Evolutionary conservation across 2,888 invertebrate genomes (phyloP), one percentile per base, ranked within the genome.

Genomic region (Sepiola atlantica): DNA sequence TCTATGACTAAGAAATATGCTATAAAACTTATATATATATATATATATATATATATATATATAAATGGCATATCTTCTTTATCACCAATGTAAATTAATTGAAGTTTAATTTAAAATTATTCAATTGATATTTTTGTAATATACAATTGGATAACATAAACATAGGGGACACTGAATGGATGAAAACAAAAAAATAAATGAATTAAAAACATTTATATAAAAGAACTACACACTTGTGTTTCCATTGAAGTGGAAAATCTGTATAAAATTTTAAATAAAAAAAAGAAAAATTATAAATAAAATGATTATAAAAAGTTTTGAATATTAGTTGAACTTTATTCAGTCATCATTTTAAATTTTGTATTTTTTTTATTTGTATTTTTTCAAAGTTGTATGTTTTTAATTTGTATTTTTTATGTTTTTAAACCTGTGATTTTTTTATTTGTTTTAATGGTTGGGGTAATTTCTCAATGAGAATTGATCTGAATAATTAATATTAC

Each of bases 211-310:
- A 45, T 45, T 45, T 45, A 45, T 45, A 45, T 45, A 45, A 45
- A 45, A 45, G 45, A 8, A 45, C 45, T 4, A 45, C 4, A n/a
- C 14, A n/a, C n/a, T 32, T n/a, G 14, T 16, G n/a, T 14, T 77
- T 77, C 32, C n/a, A 77, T n/a, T 77, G 77, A 77, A n/a, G 32
- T 77, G 77, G 77, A n/a, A 77, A 77, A 77, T 77, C n/a, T 77
- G 77, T 77, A 77, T 77, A 77, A 77, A 77, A 77, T 14, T 77
- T 32, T 16, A 77, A 20, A 14, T 6, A 77, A 14, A n/a, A 77
- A 77, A 77, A 77, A 32, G 28, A 61, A 61, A 61, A 61, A 61
- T 61, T 61, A 61, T 61, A 61, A 28, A 61, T 61, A 61, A 61
- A 61, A 61, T 61, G 3, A 77, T 21, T 77, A n/a, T 14, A 14